These are phyloP conservation scores for Chrysodeixis includens DNA, from an alignment of 2,888 invertebrate genomes.

Conservation along the genomic window DNA sequence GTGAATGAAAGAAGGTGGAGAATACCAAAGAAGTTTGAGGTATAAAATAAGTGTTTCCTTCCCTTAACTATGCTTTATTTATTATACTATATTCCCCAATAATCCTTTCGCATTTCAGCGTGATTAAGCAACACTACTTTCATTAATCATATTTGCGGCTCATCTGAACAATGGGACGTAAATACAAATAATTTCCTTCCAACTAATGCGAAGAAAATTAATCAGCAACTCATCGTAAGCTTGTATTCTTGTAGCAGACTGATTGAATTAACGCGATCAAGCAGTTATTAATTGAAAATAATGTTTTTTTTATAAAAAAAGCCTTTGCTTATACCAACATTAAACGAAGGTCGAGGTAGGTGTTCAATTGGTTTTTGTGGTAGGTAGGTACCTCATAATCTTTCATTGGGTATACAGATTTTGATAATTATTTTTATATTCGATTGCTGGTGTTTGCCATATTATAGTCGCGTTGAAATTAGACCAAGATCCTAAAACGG, in stretches of 20 bases:
- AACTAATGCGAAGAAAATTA: conserved; percentile 9
- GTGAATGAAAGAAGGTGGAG: too few relatives aligned
- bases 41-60: neutral
- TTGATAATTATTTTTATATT: too few relatives aligned
- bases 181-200: conserved; percentile 20
- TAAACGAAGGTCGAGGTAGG: too few relatives aligned
- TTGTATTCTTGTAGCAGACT: neutral
- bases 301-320: neutral
- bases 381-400: too few relatives aligned
- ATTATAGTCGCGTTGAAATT: too few relatives aligned
- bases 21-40: too few relatives aligned
- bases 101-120: conserved; percentile 7
- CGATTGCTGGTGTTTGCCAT: too few relatives aligned
- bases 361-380: too few relatives aligned
- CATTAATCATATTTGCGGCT: conserved; percentile 5
- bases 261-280: neutral
- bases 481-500: too few relatives aligned
- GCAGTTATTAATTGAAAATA: neutral
- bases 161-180: conserved; percentile 7
- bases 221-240: conserved; percentile 4
- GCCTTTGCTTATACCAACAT: too few relatives aligned
- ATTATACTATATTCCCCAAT: neutral
- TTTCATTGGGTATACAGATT: too few relatives aligned
- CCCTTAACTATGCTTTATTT: neutral
- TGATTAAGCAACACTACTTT: conserved; percentile 1